Percentiles rank a stretch among this genome's conserved stretches.
These are phyloP conservation scores for Anneissia japonica DNA, from an alignment of 35 echinoderm and acorn worm species.

Conservation along the genomic window DNA sequence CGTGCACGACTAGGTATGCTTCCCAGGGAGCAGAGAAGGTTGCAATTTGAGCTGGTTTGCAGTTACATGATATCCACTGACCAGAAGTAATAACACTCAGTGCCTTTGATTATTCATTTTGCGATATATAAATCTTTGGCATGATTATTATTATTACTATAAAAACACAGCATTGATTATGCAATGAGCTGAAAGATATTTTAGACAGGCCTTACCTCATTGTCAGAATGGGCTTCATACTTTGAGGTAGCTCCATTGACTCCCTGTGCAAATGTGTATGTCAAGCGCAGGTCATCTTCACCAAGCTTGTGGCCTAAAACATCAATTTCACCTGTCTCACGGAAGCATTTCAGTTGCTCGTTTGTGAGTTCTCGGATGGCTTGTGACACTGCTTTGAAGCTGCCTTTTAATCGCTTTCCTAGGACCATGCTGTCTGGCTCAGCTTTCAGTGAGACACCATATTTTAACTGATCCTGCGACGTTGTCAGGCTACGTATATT, in stretches of 20 bases:
- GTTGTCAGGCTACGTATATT: slow-evolving; percentile 75
- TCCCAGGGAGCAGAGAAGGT: no score
- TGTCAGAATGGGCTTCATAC: slow-evolving; percentile 95
- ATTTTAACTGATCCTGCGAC: slow-evolving; percentile 87
- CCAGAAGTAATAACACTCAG: no score
- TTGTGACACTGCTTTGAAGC: slow-evolving; percentile 65
- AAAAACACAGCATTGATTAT: no score
- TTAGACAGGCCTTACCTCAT: slow-evolving; percentile 58
- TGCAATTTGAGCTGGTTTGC: no score
- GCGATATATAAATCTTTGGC: no score
- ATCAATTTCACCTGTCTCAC: slow-evolving; percentile 60
- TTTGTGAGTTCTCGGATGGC: slow-evolving; percentile 74
- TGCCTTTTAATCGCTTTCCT: slow-evolving; percentile 76
- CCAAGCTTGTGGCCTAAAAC: slow-evolving; percentile 73
- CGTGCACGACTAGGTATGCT: no score
- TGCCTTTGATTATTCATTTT: no score
- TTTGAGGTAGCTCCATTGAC: slow-evolving; percentile 28
- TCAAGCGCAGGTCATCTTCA: slow-evolving; percentile 66
- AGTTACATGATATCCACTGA: no score
- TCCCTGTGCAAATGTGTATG: slow-evolving; percentile 52
- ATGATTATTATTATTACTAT: no score
- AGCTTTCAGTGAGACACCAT: slow-evolving; percentile 70
- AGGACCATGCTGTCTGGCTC: slow-evolving; percentile 88
- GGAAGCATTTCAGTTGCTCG: slow-evolving; percentile 71
- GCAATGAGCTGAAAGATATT: no score